These are phyloP conservation scores for Tiliacea aurago DNA, from an alignment of 2,888 invertebrate species.

Conservation along the genomic window DNA sequence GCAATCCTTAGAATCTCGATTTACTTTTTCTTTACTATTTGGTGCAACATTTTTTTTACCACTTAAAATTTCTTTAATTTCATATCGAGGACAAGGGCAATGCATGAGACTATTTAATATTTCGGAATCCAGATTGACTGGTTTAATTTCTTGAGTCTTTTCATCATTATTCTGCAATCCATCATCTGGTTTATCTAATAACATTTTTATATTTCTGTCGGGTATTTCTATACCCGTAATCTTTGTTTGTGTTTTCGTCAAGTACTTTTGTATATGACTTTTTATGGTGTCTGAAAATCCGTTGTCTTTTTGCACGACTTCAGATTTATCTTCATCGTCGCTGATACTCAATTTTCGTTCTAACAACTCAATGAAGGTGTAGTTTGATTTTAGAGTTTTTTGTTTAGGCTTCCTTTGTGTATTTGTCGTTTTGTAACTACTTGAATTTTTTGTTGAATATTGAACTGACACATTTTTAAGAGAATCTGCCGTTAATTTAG, in stretches of 20 bases:
- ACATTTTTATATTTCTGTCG: slow-evolving; percentile 57
- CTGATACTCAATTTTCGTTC: slow-evolving; percentile 72
- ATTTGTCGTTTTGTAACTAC: slow-evolving; percentile 4
- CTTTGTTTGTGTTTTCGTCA: slow-evolving; percentile 68
- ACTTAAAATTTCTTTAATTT: slow-evolving; percentile 60
- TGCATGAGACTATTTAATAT: slow-evolving; percentile 1
- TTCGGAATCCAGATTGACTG: slow-evolving; percentile 4
- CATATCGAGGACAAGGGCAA: slow-evolving; percentile 36
- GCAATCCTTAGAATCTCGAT: background rate
- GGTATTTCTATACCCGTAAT: slow-evolving; percentile 35
- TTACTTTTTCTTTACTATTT: background rate
- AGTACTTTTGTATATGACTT: slow-evolving; percentile 76
- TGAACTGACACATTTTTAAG: background rate
- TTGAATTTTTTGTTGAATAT: background rate
- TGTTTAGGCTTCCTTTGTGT: slow-evolving; percentile 49
- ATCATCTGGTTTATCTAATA: slow-evolving; percentile 54
- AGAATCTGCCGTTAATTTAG: slow-evolving; percentile 1
- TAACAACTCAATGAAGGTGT: slow-evolving; percentile 76
- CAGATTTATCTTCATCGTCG: slow-evolving; percentile 67
- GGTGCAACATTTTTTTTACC: background rate
- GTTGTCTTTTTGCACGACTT: slow-evolving; percentile 49
- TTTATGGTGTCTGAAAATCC: slow-evolving; percentile 82
- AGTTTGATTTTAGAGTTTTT: slow-evolving; percentile 73
- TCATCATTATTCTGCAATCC: background rate
- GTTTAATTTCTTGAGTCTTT: slow-evolving; percentile 8